Conservation (phyloP, 1,140 invertebrate genomes). For the Drosophila malerkotliana region DNA sequence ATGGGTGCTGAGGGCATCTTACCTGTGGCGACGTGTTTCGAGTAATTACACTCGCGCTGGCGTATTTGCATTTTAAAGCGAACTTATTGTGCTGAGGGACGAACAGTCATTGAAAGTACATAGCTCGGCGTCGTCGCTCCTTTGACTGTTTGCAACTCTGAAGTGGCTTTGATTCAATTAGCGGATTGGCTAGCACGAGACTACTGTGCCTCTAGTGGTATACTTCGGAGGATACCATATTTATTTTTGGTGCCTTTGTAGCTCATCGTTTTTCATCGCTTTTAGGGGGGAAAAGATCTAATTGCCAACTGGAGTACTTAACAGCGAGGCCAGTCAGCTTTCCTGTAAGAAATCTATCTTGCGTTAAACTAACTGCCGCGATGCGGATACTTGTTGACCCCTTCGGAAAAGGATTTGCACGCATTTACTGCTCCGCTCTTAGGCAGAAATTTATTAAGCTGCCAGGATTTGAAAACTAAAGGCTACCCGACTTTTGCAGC, state of each 20-base stretch:
- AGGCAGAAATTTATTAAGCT: conserved; percentile 64
- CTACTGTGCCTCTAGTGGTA: no score
- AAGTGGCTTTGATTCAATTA: conserved; percentile 73
- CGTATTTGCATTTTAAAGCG: conserved; percentile 77
- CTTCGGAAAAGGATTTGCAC: conserved; percentile 16
- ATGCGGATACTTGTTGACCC: conserved; percentile 12
- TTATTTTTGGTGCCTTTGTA: no score
- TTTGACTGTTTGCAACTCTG: conserved; percentile 43
- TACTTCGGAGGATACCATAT: no score
- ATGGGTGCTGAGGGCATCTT: conserved; percentile 2
- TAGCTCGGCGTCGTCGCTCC: conserved; percentile 4
- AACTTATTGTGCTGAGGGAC: conserved; percentile 58
- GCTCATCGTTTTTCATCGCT: no score
- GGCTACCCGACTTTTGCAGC: conserved; percentile 5
- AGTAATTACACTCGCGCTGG: conserved; percentile 75
- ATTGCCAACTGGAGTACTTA: conserved; percentile 14
- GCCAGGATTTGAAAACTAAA: conserved; percentile 38
- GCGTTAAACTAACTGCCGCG: conserved; percentile 32
- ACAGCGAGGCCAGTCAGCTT: conserved; percentile 7
- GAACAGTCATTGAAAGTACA: conserved; percentile 13
- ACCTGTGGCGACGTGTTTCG: conserved; percentile 69
- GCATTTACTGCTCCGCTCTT: conserved; percentile 3
- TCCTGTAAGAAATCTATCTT: conserved; percentile 14
- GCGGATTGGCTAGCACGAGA: conserved; percentile 46
- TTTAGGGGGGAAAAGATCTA: background rate